Conservation (phyloP, 35 echinoderm and acorn worm species). For the Acanthaster planci region DNA sequence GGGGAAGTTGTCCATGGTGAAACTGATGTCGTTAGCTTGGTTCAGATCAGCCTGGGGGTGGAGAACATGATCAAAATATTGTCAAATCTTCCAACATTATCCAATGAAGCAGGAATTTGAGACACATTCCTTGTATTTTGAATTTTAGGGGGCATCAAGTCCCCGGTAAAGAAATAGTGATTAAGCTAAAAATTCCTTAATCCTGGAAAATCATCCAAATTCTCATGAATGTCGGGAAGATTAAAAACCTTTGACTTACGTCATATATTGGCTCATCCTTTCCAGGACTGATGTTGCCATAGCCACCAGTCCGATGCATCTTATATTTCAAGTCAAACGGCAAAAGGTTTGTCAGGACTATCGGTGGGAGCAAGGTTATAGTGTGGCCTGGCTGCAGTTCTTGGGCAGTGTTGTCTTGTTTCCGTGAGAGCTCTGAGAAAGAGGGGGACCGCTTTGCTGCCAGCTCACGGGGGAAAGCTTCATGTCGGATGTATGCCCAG, state of each 20-base stretch:
- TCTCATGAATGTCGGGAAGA: too few species aligned
- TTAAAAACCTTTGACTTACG: conserved; percentile 43
- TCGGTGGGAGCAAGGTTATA: conserved; percentile 79
- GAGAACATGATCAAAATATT: conserved; percentile 22
- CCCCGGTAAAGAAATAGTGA: too few species aligned
- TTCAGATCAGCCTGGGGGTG: conserved; percentile 76
- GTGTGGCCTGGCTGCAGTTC: conserved; percentile 77
- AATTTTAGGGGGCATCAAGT: too few species aligned
- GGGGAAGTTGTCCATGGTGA: conserved; percentile 73
- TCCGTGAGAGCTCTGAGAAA: conserved; percentile 42
- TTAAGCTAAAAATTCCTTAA: too few species aligned
- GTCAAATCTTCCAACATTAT: too few species aligned
- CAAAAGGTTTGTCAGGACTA: conserved; percentile 90
- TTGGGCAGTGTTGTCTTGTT: neutral
- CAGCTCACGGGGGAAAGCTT: conserved; percentile 52
- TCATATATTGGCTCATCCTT: conserved; percentile 90
- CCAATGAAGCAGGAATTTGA: too few species aligned
- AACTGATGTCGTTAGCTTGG: conserved; percentile 57
- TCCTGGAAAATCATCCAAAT: too few species aligned
- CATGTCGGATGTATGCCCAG: conserved; percentile 71
- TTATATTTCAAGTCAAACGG: conserved; percentile 81
- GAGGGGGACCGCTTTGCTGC: conserved; percentile 41
- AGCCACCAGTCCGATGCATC: conserved; percentile 38
- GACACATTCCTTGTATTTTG: too few species aligned
- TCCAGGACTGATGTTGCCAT: conserved; percentile 78